Evolutionary conservation across 2,113 vertebrate genomes (phyloP), one percentile per base, ranked within the genome.

Genomic region (Ictidomys tridecemlineatus): DNA sequence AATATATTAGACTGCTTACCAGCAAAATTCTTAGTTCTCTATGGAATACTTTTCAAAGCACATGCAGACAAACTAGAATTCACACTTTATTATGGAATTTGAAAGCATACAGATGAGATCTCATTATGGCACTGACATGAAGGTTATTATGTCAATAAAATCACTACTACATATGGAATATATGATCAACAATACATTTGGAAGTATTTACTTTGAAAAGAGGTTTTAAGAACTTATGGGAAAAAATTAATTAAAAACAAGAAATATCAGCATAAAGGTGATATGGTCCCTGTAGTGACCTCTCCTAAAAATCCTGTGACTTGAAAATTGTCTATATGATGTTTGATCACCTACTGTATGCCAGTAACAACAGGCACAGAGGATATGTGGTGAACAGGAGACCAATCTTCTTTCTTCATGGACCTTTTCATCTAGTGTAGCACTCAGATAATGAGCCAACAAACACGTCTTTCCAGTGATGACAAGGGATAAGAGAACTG

Each of bases 401-500:
- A 96, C n/a, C 67, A 72, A 37, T 37, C 20, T 5, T 48, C 45
- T 76, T 95, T 95, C 28, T 58, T 85, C 28, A 14, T 17, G 30
- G 39, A 91, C 56, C 16, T 89, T 94, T 77, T 76, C 89, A 91
- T 89, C 42, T 73, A 70, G 28, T 83, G 85, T 91, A 82, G 51
- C 85, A 58, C 24, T 91, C 32, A 83, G 84, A 87, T 94, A 94
- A 90, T 87, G 89, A 96, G 79, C 74, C 69, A 53, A 28, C 53
- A 96, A 89, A 91, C 91, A 28, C 14, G 37, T 96, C 56, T 94
- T 89, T 61, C 56, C 61, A 88, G 34, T 97, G 89, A 85, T 97
- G 96, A 92, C 61, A 85, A 34, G 90, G 24, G 78, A 95, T 61
- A 96, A 72, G 77, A 83, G 78, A 78, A 69, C 42, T 77, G 89